A percentile compares a stretch with the other conserved stretches of the same genome.
Evolutionary conservation across 2,113 vertebrate species (phyloP).

Genomic region (Tyto alba): DNA sequence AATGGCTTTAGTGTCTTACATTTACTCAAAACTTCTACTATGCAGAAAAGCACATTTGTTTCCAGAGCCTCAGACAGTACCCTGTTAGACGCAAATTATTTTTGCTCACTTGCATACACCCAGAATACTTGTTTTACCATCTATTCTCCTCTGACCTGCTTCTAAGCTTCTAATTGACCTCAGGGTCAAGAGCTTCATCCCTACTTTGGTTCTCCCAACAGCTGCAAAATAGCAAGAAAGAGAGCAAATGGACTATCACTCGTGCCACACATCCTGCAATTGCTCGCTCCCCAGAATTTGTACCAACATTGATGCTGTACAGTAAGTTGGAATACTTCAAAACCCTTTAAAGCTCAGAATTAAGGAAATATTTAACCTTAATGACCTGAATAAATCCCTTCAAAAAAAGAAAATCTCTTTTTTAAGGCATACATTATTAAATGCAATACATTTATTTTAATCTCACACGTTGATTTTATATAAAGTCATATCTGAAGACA

Average conservation of each 20-base stretch:
- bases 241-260: slow-evolving; percentile 43
- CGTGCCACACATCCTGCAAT: not conserved
- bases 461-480: not conserved
- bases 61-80: not conserved
- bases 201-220: slow-evolving; percentile 22
- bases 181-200: slow-evolving; percentile 54
- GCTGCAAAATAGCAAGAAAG: slow-evolving; percentile 28
- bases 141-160: slow-evolving; percentile 20
- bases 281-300: not conserved
- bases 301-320: not conserved
- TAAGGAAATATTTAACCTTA: not conserved
- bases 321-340: not conserved
- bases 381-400: not conserved
- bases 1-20: not conserved
- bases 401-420: not conserved
- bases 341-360: not conserved
- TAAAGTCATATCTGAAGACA: not conserved
- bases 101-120: slow-evolving; percentile 14
- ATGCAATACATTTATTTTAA: not conserved
- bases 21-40: not conserved
- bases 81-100: not conserved
- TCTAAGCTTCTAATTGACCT: slow-evolving; percentile 53
- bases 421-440: not conserved
- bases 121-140: slow-evolving; percentile 5
- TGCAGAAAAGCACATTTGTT: not conserved